Evolutionary conservation across 2,113 vertebrate species (phyloP).

Genomic region (Gobiocypris rarus): DNA sequence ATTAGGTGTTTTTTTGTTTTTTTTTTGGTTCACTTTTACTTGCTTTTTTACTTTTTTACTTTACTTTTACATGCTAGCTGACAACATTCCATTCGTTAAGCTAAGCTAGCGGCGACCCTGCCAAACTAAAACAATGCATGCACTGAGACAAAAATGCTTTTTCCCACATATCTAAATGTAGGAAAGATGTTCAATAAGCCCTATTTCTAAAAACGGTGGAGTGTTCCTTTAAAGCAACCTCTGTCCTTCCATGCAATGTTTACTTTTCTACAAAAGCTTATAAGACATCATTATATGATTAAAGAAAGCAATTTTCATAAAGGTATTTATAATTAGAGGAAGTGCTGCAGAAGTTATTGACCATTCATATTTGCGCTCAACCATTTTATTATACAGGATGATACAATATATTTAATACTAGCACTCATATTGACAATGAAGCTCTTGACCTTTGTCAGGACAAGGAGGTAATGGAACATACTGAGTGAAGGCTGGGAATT

Average conservation of each 20-base stretch:
- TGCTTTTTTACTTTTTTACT: no score
- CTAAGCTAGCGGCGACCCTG: no score
- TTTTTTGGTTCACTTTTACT: no score
- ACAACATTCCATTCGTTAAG: no score
- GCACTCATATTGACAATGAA: not conserved
- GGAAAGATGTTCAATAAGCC: no score
- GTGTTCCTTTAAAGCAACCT: not conserved
- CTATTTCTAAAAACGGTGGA: no score
- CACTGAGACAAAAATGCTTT: no score
- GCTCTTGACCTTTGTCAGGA: not conserved
- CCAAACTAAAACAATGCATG: no score
- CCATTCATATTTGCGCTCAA: not conserved
- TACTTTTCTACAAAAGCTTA: not conserved
- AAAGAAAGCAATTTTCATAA: not conserved
- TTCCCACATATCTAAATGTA: no score
- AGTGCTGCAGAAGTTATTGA: not conserved
- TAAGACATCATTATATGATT: not conserved
- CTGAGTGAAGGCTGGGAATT: not conserved
- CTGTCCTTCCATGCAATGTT: slow-evolving; percentile 13
- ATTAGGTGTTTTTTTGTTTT: no score
- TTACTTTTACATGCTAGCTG: no score
- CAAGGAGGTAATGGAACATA: not conserved
- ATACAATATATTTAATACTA: not conserved
- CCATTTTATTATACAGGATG: not conserved
- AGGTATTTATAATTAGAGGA: not conserved